Evolutionary conservation across 2,888 invertebrate species (phyloP).

Genomic region (Marasmarcha lunaedactyla): DNA sequence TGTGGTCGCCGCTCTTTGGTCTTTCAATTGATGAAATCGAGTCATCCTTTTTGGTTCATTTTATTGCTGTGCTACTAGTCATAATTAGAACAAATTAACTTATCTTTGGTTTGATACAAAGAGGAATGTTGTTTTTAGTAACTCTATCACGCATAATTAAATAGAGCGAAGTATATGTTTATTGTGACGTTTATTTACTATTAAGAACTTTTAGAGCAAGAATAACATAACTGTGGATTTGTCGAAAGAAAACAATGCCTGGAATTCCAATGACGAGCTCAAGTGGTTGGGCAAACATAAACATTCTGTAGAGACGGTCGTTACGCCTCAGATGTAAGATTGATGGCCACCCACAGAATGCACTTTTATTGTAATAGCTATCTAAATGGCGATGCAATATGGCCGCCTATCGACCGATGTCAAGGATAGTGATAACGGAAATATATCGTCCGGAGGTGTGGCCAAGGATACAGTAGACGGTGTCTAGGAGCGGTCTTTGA

Average conservation of each 20-base stretch:
- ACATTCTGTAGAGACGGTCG: conserved; percentile 24
- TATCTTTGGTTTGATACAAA: background rate
- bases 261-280: conserved; percentile 7
- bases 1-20: conserved; percentile 25
- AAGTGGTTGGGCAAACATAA: conserved; percentile 16
- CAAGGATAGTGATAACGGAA: conserved; percentile 58
- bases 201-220: too few species aligned
- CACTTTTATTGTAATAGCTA: conserved; percentile 54
- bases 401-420: conserved; percentile 46
- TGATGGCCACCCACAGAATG: conserved; percentile 50
- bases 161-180: too few species aligned
- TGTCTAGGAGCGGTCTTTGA: conserved; percentile 46
- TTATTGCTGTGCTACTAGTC: too few species aligned
- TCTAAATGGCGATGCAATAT: conserved; percentile 61
- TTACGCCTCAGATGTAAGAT: conserved; percentile 30
- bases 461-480: conserved; percentile 46
- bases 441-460: conserved; percentile 53
- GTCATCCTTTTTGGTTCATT: conserved; percentile 27
- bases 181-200: too few species aligned
- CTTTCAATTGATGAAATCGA: conserved; percentile 50
- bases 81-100: background rate
- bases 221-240: too few species aligned
- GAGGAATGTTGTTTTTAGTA: background rate
- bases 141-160: background rate
- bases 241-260: conserved; percentile 7